These are phyloP conservation scores for Sylvia borin DNA, from an alignment of 2,797 vertebrate species.

Conservation along the genomic window DNA sequence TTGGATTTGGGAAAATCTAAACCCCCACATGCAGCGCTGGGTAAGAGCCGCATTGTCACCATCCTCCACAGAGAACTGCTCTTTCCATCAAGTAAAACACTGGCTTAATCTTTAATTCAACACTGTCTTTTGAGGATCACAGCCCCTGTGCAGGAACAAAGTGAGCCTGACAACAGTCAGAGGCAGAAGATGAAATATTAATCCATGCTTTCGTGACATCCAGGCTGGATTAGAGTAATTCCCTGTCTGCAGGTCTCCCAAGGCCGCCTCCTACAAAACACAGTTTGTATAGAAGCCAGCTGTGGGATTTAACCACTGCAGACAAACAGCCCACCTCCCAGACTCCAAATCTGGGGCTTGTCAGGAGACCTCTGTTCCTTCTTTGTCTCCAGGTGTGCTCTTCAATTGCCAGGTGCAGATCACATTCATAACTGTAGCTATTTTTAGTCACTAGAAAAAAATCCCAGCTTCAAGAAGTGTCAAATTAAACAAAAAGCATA, in stretches of 20 bases:
- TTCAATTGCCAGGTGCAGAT: not conserved
- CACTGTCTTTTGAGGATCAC: slow-evolving; percentile 43
- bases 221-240: slow-evolving; percentile 46
- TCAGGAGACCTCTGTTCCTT: not conserved
- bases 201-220: slow-evolving; percentile 31
- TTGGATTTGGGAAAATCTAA: not conserved
- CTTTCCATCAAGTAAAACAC: slow-evolving; percentile 9
- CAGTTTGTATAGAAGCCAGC: not conserved
- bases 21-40: not conserved
- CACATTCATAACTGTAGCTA: not conserved
- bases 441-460: not conserved
- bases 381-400: not conserved
- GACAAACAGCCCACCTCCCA: not conserved
- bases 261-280: not conserved
- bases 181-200: slow-evolving; percentile 60
- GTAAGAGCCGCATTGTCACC: not conserved
- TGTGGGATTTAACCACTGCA: not conserved
- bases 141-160: slow-evolving; percentile 34
- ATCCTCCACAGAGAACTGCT: not conserved
- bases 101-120: slow-evolving; percentile 55
- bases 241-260: slow-evolving; percentile 23
- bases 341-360: not conserved
- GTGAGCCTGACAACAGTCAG: slow-evolving; percentile 6
- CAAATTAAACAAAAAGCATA: not conserved
- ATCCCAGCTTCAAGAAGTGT: not conserved